Evolutionary conservation across 2,113 vertebrate species (phyloP).

Genomic region (Ageneiosus marmoratus): DNA sequence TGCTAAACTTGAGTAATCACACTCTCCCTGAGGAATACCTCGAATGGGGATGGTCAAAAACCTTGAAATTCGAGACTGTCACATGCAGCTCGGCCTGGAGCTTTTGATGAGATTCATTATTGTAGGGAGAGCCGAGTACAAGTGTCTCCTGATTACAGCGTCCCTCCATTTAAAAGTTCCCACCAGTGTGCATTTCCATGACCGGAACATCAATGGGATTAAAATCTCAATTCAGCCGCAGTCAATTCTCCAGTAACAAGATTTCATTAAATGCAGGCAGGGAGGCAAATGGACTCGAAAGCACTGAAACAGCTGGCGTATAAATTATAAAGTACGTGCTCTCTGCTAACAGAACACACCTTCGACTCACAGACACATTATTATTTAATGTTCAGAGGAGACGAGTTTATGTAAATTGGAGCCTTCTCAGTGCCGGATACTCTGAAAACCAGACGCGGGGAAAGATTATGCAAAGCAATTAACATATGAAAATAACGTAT

Average conservation of each 20-base stretch:
- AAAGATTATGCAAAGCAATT: conserved; percentile 98
- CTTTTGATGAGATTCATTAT: conserved; percentile 97
- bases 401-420: conserved; percentile 95
- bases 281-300: conserved; percentile 92
- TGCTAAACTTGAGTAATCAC: conserved; percentile 99
- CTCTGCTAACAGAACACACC: conserved; percentile 98
- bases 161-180: conserved; percentile 89
- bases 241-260: conserved; percentile 98
- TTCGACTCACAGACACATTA: conserved; percentile 95
- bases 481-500: conserved; percentile 99
- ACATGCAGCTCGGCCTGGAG: conserved; percentile 82
- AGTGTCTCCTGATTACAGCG: conserved; percentile 94
- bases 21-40: conserved; percentile 92
- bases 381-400: conserved; percentile 98
- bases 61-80: conserved; percentile 94
- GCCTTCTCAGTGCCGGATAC: conserved; percentile 94
- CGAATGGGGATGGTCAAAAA: conserved; percentile 96
- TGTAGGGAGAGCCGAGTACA: conserved; percentile 87
- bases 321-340: conserved; percentile 99
- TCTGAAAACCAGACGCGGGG: conserved; percentile 87
- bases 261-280: conserved; percentile 98
- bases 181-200: conserved; percentile 88
- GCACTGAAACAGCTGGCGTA: conserved; percentile 98
- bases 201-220: conserved; percentile 91
- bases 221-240: conserved; percentile 98